Evolutionary conservation across 1,140 invertebrate species (phyloP).

Genomic region (Drosophila aff.): DNA sequence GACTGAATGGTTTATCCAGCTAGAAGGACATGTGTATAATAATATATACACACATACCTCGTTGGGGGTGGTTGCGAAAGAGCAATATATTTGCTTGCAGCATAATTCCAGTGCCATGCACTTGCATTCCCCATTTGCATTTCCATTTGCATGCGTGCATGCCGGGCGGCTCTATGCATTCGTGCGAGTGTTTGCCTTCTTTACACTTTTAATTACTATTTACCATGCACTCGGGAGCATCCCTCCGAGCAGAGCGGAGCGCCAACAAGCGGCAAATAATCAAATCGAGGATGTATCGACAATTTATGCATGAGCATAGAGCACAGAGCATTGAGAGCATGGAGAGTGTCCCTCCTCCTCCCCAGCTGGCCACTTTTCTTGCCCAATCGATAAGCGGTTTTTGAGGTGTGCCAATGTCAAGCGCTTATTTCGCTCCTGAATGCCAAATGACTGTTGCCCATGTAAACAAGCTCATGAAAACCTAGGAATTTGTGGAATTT

Average conservation of each 20-base stretch:
- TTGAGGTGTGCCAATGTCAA: slow-evolving; percentile 42
- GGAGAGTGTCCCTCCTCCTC: neutral
- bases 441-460: slow-evolving; percentile 50
- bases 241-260: slow-evolving; percentile 41
- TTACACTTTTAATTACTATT: slow-evolving; percentile 83
- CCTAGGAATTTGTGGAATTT: slow-evolving; percentile 49
- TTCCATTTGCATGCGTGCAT: slow-evolving; percentile 54
- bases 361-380: slow-evolving; percentile 14
- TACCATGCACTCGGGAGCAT: slow-evolving; percentile 70
- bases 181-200: slow-evolving; percentile 68
- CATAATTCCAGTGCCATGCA: slow-evolving; percentile 60
- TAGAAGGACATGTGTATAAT: neutral
- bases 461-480: slow-evolving; percentile 75
- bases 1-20: neutral
- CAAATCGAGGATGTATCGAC: slow-evolving; percentile 71
- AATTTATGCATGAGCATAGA: slow-evolving; percentile 48
- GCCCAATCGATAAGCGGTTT: slow-evolving; percentile 16
- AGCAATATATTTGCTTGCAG: slow-evolving; percentile 62
- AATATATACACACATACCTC: slow-evolving; percentile 2
- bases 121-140: slow-evolving; percentile 33
- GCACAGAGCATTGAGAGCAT: neutral
- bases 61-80: slow-evolving; percentile 17
- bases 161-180: neutral
- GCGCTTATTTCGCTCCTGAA: slow-evolving; percentile 17
- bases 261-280: slow-evolving; percentile 43